phyloP scores from a whole-genome alignment of 2,888 invertebrate genomes.

The Zygaena filipendulae region DNA sequence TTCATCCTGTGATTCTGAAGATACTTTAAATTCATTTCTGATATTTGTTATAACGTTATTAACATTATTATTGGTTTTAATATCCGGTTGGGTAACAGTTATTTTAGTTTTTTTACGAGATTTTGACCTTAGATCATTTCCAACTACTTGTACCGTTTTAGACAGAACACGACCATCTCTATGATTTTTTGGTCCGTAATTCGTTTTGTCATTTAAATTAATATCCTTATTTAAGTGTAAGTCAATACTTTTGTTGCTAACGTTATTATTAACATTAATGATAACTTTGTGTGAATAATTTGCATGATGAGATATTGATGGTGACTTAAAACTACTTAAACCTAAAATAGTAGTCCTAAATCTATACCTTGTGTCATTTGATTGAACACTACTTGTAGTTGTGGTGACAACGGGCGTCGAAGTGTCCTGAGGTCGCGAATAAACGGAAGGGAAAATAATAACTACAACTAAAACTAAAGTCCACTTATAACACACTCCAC shows the following conservation, averaged over 20 bases:
- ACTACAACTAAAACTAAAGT: slow-evolving; percentile 54
- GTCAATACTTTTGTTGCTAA: too few species aligned
- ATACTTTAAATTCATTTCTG: slow-evolving; percentile 5
- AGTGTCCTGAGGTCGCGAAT: slow-evolving; percentile 41
- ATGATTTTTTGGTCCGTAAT: too few species aligned
- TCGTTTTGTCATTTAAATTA: too few species aligned
- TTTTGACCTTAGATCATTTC: too few species aligned
- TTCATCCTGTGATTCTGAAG: slow-evolving; percentile 5
- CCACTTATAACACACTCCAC: slow-evolving; percentile 51
- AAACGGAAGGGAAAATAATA: slow-evolving; percentile 38
- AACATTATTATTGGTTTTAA: slow-evolving; percentile 2
- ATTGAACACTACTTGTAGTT: slow-evolving; percentile 23
- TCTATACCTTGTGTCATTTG: slow-evolving; percentile 54
- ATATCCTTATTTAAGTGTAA: too few species aligned
- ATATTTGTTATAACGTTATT: slow-evolving; percentile 9
- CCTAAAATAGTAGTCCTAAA: slow-evolving; percentile 25
- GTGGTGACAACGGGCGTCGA: slow-evolving; percentile 18
- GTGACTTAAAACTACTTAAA: slow-evolving; percentile 6
- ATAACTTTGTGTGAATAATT: too few species aligned
- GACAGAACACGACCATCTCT: too few species aligned
- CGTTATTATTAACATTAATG: too few species aligned
- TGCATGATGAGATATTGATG: neutral
- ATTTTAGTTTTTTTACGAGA: too few species aligned
- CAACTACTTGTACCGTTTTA: too few species aligned
- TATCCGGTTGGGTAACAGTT: too few species aligned